Evolutionary conservation across 2,113 vertebrate species (phyloP), one percentile per base, ranked within the genome.

Genomic region (Dermatemys mawii): DNA sequence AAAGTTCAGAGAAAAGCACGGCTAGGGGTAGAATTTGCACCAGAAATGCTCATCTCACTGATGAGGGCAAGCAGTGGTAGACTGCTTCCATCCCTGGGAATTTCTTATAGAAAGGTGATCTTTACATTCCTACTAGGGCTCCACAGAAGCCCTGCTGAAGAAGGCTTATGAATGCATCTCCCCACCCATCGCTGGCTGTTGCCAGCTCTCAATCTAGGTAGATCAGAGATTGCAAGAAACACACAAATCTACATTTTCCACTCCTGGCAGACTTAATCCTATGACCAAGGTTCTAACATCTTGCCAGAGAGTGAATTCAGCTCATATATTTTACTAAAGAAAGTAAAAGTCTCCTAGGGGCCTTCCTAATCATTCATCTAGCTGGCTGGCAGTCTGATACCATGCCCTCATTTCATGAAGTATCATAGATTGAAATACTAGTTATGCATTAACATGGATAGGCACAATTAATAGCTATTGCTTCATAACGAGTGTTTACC

Each of bases 401-500:
- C 22, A 78, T 35, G 44, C 78, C 94, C 10, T 85, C 94, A 89
- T 50, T 82, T 79, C 84, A 93, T 50, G 54, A 19, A 53, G 75
- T 81, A 86, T 44, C n/a, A 93, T 89, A 86, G 46, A 1, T 50
- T 51, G 86, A 85, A 63, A 60, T 79, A 12, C 35, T 67, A 35
- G 63, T 53, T 32, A 94, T 63, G 86, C 83, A 83, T 67, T 90
- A 86, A 14, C 11, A 9, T 46, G 82, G 80, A 54, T 67, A 38
- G 79, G 24, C 57, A 88, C 67, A 93, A 85, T 26, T 80, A 27
- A 73, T 4, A 80, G 29, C 79, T 16, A 11, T 49, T 86, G 46
- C 81, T 81, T 41, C 50, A 67, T 78, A 90, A 54, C 60, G 94
- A 76, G 63, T 48, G 50, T 94, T 96, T 96, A 99, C 99, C 99